Conservation (phyloP, 2,797 vertebrate genomes). For the Sylvia borin region DNA sequence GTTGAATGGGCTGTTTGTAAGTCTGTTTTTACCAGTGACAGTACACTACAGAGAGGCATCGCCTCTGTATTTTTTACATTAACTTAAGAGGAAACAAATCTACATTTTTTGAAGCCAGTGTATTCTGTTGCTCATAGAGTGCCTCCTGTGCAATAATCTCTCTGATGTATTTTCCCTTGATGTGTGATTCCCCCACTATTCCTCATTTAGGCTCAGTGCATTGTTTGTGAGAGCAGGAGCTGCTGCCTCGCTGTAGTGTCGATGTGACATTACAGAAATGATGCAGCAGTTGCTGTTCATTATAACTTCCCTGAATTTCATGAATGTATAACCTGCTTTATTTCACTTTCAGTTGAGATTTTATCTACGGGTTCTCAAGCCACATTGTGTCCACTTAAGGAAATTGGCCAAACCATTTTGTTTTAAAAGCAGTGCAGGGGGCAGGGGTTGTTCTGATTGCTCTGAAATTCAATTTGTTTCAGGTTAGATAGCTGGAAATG, state of each 20-base stretch:
- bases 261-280: not conserved
- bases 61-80: constrained; percentile 50
- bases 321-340: constrained; percentile 59
- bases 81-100: constrained; percentile 58
- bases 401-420: not conserved
- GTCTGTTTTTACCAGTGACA: constrained; percentile 64
- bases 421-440: not conserved
- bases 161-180: constrained; percentile 59
- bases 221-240: constrained; percentile 45
- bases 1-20: constrained; percentile 58
- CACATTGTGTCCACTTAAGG: not conserved
- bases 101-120: constrained; percentile 52
- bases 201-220: constrained; percentile 38
- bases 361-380: constrained; percentile 43
- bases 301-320: constrained; percentile 38
- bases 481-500: not conserved
- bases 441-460: not conserved
- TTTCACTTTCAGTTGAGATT: constrained; percentile 55
- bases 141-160: constrained; percentile 73
- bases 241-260: constrained; percentile 9
- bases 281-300: constrained; percentile 1
- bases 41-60: constrained; percentile 70
- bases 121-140: constrained; percentile 71
- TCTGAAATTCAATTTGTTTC: constrained; percentile 6
- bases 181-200: constrained; percentile 18